Conservation (phyloP, 37 sponge, comb jelly and placozoan species). For the Lycopodina hypogea region DNA sequence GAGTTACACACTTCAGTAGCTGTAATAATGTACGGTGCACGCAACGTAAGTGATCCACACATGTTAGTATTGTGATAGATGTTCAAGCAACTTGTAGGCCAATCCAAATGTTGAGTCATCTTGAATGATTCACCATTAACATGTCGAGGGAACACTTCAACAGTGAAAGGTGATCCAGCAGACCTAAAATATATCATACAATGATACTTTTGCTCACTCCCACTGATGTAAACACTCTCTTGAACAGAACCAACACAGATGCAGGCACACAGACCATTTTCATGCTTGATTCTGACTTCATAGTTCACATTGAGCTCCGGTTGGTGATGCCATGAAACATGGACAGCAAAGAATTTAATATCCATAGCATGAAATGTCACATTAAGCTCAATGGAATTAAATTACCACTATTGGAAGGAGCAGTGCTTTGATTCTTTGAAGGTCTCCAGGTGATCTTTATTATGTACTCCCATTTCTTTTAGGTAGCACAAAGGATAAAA, state of each 20-base stretch:
- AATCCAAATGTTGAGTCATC: background rate
- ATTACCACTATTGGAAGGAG: too few species aligned
- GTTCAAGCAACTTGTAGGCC: slow-evolving; percentile 4
- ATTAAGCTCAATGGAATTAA: too few species aligned
- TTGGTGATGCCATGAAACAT: background rate
- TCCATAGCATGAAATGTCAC: background rate
- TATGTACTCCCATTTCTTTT: too few species aligned
- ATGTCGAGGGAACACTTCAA: background rate
- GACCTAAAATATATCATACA: background rate
- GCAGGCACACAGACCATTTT: background rate
- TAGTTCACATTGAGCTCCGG: background rate
- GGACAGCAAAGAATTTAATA: background rate
- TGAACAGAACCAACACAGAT: background rate
- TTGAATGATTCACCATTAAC: background rate
- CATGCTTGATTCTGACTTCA: background rate
- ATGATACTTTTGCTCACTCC: background rate
- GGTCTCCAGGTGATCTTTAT: too few species aligned
- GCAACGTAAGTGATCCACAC: background rate
- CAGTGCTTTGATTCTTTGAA: too few species aligned
- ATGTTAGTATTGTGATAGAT: background rate
- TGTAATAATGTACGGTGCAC: background rate
- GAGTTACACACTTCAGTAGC: background rate
- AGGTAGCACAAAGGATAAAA: too few species aligned
- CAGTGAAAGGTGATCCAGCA: background rate
- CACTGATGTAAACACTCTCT: background rate